Conservation (phyloP, 2,113 vertebrate genomes). For the Neodontobutis hainanensis region DNA sequence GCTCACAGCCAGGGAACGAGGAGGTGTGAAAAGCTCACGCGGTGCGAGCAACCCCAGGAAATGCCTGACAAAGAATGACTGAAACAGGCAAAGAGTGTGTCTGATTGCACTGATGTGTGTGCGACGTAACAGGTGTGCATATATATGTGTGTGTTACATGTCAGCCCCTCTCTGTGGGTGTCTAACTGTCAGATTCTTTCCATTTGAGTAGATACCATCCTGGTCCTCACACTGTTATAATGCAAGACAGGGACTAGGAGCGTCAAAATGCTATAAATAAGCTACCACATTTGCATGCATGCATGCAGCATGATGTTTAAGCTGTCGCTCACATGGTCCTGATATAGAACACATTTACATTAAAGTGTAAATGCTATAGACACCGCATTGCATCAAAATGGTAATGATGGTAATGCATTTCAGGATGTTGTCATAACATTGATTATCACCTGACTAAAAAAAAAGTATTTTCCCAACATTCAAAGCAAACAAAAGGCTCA, state of each 20-base stretch:
- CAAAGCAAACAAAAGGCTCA: too few species aligned
- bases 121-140: conserved; percentile 6
- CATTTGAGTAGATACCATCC: conserved; percentile 35
- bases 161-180: conserved; percentile 31
- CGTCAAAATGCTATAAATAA: conserved; percentile 36
- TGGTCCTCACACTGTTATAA: conserved; percentile 40
- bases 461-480: too few species aligned
- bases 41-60: conserved; percentile 63
- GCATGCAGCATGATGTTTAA: conserved; percentile 1
- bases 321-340: conserved; percentile 1
- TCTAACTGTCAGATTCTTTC: conserved; percentile 54
- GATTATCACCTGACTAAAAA: too few species aligned
- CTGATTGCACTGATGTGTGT: conserved; percentile 2
- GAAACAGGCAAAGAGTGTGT: conserved; percentile 49
- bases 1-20: conserved; percentile 50
- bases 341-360: conserved; percentile 38
- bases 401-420: too few species aligned
- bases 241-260: conserved; percentile 33
- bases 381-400: too few species aligned
- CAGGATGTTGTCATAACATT: too few species aligned
- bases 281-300: conserved; percentile 3
- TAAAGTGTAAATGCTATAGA: background rate
- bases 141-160: conserved; percentile 22
- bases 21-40: conserved; percentile 67
- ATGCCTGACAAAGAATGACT: conserved; percentile 62